Evolutionary conservation across 2,797 vertebrate species (phyloP).

Genomic region (Tinamus major): DNA sequence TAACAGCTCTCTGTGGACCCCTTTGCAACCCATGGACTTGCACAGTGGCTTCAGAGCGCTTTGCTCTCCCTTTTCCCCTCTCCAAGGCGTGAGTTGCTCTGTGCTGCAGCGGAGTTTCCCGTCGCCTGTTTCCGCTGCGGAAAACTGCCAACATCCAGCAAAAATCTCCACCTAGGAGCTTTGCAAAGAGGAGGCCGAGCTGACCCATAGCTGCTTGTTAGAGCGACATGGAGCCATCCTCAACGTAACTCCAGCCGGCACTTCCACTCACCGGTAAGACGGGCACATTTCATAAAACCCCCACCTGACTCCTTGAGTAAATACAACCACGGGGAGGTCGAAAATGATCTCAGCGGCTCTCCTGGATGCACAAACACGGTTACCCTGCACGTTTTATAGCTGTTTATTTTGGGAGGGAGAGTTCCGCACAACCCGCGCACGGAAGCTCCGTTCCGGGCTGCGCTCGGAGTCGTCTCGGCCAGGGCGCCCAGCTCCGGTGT

Average conservation of each 20-base stretch:
- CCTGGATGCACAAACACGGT: background rate
- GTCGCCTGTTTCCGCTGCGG: background rate
- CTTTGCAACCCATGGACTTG: background rate
- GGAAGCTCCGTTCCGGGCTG: too few species aligned
- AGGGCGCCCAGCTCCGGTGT: background rate
- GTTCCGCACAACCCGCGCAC: background rate
- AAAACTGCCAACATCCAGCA: too few species aligned
- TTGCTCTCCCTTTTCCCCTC: background rate
- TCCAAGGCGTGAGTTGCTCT: background rate
- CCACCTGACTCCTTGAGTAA: background rate
- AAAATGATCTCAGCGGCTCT: background rate
- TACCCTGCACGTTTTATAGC: background rate
- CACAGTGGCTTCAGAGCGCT: background rate
- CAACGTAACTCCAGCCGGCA: background rate
- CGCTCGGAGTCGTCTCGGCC: too few species aligned
- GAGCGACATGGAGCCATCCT: too few species aligned
- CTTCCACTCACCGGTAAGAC: background rate
- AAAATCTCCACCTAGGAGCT: too few species aligned
- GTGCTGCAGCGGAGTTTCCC: too few species aligned
- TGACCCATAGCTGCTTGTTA: background rate
- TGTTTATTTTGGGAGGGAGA: background rate
- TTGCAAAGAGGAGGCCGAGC: background rate
- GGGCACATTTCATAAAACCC: background rate
- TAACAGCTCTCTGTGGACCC: background rate
- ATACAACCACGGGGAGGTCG: background rate